Evolutionary conservation across 2,113 vertebrate genomes (phyloP).

Genomic region (Climacteris rufus): DNA sequence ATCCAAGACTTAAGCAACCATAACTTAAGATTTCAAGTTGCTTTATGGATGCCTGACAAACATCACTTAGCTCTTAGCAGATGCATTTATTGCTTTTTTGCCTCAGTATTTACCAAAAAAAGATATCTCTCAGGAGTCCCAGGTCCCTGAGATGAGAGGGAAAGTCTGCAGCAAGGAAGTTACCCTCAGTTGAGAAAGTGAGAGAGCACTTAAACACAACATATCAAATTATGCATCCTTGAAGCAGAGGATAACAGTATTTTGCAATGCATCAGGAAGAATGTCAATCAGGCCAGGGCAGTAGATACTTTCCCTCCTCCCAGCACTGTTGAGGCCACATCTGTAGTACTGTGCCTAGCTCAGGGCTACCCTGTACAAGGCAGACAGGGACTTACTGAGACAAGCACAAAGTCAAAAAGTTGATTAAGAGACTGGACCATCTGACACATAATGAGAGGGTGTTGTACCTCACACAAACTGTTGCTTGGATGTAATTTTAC

Average conservation of each 20-base stretch:
- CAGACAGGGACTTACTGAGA: accelerated
- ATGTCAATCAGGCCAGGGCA: background rate
- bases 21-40: background rate
- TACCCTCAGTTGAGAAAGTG: background rate
- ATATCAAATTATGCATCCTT: background rate
- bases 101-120: background rate
- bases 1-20: background rate
- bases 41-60: background rate
- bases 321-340: background rate
- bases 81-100: background rate
- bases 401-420: background rate
- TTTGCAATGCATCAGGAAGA: background rate
- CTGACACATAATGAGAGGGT: background rate
- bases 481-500: background rate
- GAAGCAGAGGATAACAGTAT: background rate
- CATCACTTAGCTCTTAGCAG: background rate
- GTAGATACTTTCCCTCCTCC: background rate
- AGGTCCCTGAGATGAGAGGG: background rate
- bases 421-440: background rate
- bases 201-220: background rate
- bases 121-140: background rate
- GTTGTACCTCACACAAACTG: background rate
- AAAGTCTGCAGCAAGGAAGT: background rate
- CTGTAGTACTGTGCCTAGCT: background rate
- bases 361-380: background rate